Evolutionary conservation across 2,113 vertebrate genomes (phyloP).

Genomic region (Panthera uncia): DNA sequence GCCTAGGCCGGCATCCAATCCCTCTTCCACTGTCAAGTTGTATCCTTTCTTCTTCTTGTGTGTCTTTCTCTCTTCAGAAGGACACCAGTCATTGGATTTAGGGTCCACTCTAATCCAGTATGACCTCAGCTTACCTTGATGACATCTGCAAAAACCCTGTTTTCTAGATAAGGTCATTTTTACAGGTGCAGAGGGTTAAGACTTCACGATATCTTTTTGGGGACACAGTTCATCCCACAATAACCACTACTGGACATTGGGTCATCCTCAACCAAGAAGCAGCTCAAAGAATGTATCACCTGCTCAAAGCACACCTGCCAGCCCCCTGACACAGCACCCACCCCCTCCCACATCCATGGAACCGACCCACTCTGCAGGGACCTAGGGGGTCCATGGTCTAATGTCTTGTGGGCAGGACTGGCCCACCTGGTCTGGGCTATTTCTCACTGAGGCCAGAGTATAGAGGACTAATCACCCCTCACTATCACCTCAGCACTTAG

Average conservation of each 20-base stretch:
- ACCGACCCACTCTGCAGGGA: neutral
- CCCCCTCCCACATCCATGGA: neutral
- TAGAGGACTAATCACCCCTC: neutral
- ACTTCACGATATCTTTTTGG: neutral
- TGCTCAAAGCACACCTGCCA: neutral
- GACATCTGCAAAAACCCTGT: neutral
- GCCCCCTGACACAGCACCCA: neutral
- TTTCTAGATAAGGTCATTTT: neutral
- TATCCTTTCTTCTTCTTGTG: neutral
- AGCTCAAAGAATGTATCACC: neutral
- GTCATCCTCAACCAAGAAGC: neutral
- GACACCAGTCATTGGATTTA: neutral
- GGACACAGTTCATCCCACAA: neutral
- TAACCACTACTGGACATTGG: neutral
- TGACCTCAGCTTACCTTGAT: neutral
- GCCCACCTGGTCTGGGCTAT: neutral
- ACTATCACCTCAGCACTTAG: neutral
- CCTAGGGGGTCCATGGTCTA: neutral
- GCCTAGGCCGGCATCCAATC: neutral
- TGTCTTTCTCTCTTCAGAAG: neutral
- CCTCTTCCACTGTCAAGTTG: neutral
- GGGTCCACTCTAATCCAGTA: neutral
- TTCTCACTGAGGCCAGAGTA: neutral
- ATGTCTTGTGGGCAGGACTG: neutral
- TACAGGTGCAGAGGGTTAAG: neutral